These are phyloP conservation scores for Drosophila triauraria DNA, from an alignment of 1,140 invertebrate genomes.

Conservation along the genomic window DNA sequence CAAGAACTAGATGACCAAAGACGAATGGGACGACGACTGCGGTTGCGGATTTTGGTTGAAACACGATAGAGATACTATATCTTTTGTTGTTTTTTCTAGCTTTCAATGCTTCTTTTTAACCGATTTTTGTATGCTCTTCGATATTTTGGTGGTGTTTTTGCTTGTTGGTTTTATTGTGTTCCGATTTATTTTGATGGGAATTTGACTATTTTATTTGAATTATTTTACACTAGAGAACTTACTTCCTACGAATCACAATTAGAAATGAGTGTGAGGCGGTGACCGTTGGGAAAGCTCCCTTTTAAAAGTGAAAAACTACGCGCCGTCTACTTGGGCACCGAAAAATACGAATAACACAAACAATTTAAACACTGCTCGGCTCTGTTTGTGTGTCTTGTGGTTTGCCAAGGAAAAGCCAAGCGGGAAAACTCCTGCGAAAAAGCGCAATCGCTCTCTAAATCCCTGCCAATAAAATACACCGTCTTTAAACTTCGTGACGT, in stretches of 20 bases:
- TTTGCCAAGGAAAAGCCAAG: background rate
- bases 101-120: slow-evolving; percentile 22
- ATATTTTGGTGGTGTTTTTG: slow-evolving; percentile 45
- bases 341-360: slow-evolving; percentile 18
- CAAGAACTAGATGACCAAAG: slow-evolving; percentile 32
- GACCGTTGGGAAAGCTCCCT: slow-evolving; percentile 38
- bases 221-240: slow-evolving; percentile 78
- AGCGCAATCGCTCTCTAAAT: slow-evolving; percentile 8
- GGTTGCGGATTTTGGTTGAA: slow-evolving; percentile 23
- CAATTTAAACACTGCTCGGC: background rate
- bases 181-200: slow-evolving; percentile 60
- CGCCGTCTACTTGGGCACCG: slow-evolving; percentile 42
- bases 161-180: slow-evolving; percentile 64
- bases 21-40: slow-evolving; percentile 25
- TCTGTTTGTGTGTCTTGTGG: background rate
- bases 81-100: slow-evolving; percentile 13
- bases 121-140: slow-evolving; percentile 17
- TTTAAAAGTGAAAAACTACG: slow-evolving; percentile 35
- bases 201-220: slow-evolving; percentile 69
- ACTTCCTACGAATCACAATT: slow-evolving; percentile 80
- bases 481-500: slow-evolving; percentile 29
- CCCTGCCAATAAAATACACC: slow-evolving; percentile 3
- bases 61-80: slow-evolving; percentile 8
- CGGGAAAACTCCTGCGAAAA: slow-evolving; percentile 21
- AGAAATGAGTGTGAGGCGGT: slow-evolving; percentile 63